Percentiles rank a stretch among this genome's conserved stretches.
These are phyloP conservation scores for Macrotis lagotis DNA, from an alignment of 2,113 vertebrate genomes.

Conservation along the genomic window DNA sequence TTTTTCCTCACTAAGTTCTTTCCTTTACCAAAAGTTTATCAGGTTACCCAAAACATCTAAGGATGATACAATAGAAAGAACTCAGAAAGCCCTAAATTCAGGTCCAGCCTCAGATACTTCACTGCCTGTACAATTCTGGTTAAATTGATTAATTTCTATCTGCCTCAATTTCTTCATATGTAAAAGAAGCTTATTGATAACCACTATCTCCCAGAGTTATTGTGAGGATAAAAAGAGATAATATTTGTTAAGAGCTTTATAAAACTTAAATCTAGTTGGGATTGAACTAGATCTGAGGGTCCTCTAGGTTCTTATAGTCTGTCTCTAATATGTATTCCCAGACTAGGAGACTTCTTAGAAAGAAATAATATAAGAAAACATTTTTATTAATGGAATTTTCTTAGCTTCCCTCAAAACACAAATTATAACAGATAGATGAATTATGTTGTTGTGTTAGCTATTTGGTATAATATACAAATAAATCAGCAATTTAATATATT, in stretches of 20 bases:
- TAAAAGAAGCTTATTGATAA: background rate
- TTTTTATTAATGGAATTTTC: background rate
- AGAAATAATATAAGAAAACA: background rate
- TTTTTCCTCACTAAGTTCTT: background rate
- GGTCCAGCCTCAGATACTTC: background rate
- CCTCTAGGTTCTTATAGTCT: background rate
- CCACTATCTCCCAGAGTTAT: background rate
- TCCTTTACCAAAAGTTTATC: background rate
- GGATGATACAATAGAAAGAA: background rate
- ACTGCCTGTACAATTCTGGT: background rate
- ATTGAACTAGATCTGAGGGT: background rate
- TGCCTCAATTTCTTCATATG: background rate
- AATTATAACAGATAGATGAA: background rate
- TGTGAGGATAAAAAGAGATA: background rate
- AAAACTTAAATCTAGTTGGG: background rate
- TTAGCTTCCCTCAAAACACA: slow-evolving; percentile 19
- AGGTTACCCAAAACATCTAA: background rate
- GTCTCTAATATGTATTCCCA: background rate
- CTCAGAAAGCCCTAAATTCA: background rate
- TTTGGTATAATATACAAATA: background rate
- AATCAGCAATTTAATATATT: slow-evolving; percentile 1
- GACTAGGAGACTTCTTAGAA: background rate
- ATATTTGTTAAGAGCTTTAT: background rate
- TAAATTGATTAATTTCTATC: background rate
- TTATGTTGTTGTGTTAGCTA: background rate